phyloP scores from a whole-genome alignment of 2,113 vertebrate genomes.

The Pseudopodoces humilis region DNA sequence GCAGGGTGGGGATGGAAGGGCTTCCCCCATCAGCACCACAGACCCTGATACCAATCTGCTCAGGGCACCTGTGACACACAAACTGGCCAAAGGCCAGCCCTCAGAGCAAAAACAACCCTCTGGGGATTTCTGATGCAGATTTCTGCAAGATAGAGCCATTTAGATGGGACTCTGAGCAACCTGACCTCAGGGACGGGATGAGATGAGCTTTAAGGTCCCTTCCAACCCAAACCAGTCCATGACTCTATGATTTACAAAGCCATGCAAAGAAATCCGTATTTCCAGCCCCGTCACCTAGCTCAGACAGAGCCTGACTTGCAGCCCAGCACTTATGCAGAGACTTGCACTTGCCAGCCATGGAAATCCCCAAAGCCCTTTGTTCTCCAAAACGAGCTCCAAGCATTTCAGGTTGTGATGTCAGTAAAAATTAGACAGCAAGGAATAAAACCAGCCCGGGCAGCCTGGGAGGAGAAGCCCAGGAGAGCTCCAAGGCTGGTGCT shows the following conservation, averaged over 20 bases:
- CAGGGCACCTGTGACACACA: background rate
- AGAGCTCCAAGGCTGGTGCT: background rate
- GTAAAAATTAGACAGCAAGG: background rate
- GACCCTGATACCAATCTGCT: background rate
- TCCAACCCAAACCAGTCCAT: background rate
- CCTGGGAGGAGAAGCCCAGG: background rate
- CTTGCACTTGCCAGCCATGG: background rate
- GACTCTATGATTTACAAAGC: background rate
- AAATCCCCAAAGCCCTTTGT: conserved; percentile 61
- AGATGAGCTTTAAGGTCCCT: background rate
- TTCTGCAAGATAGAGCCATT: background rate
- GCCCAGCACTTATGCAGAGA: background rate
- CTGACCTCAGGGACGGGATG: background rate
- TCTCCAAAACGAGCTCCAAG: background rate
- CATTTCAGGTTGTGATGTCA: background rate
- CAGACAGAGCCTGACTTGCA: background rate
- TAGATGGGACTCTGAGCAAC: background rate
- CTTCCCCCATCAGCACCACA: background rate
- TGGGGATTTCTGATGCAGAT: background rate
- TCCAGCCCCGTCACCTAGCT: background rate
- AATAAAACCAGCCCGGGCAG: background rate
- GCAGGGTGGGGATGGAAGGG: background rate
- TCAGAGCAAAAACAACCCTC: background rate
- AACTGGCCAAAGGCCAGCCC: accelerated
- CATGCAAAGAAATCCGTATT: accelerated